phyloP scores from a whole-genome alignment of 1,140 invertebrate species.

The Aphelenchoides besseyi region DNA sequence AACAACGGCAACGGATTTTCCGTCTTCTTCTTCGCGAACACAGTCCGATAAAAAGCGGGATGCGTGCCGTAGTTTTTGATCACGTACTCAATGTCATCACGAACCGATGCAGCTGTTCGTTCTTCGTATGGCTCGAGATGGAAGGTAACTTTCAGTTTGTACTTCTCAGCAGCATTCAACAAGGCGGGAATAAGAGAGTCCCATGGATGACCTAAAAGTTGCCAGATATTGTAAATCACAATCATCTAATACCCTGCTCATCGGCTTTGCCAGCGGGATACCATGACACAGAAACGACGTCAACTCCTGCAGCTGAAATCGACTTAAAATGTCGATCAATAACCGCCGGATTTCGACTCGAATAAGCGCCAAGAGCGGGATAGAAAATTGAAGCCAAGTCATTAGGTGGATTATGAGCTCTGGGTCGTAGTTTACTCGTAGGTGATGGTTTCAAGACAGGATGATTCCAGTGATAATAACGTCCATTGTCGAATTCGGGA shows the following conservation, averaged over 20 bases:
- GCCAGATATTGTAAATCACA: neutral
- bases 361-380: slow-evolving; percentile 65
- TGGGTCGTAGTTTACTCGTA: slow-evolving; percentile 19
- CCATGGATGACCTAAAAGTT: slow-evolving; percentile 44
- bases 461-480: slow-evolving; percentile 67
- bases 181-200: slow-evolving; percentile 46
- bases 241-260: slow-evolving; percentile 33
- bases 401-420: slow-evolving; percentile 63
- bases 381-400: slow-evolving; percentile 67
- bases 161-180: slow-evolving; percentile 61
- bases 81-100: slow-evolving; percentile 63
- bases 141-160: slow-evolving; percentile 64
- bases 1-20: slow-evolving; percentile 63
- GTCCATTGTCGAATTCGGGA: slow-evolving; percentile 61
- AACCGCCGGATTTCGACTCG: slow-evolving; percentile 63
- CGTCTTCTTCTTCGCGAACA: slow-evolving; percentile 24
- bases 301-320: slow-evolving; percentile 46
- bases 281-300: slow-evolving; percentile 49
- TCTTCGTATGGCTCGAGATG: slow-evolving; percentile 66
- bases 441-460: slow-evolving; percentile 43
- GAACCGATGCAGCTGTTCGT: slow-evolving; percentile 59
- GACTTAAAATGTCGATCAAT: slow-evolving; percentile 64
- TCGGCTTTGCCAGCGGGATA: slow-evolving; percentile 44
- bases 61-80: slow-evolving; percentile 65
- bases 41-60: slow-evolving; percentile 64